Evolutionary conservation across 2,113 vertebrate genomes (phyloP).

Genomic region (Sinocyclocheilus anophthalmus): DNA sequence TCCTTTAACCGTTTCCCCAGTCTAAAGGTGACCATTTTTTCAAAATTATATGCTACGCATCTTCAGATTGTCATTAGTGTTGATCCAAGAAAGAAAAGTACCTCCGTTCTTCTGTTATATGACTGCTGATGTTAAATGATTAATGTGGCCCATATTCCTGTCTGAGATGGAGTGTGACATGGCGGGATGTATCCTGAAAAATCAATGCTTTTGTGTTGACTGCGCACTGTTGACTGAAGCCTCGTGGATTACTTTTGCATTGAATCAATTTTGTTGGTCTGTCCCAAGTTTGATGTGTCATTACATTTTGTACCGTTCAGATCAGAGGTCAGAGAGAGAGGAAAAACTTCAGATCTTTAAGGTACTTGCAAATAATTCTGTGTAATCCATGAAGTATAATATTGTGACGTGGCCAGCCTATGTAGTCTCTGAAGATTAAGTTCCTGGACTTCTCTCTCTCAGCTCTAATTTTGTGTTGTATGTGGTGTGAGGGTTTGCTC

Average conservation of each 20-base stretch:
- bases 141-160: conserved; percentile 50
- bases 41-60: conserved; percentile 6
- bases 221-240: conserved; percentile 43
- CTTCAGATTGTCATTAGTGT: conserved; percentile 31
- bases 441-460: neutral
- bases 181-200: conserved; percentile 40
- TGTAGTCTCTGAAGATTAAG: conserved; percentile 10
- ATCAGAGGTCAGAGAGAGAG: conserved; percentile 27
- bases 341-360: conserved; percentile 20
- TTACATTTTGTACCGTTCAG: conserved; percentile 33
- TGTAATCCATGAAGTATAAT: conserved; percentile 6
- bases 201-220: conserved; percentile 50
- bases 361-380: neutral
- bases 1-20: neutral
- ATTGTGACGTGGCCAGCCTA: neutral
- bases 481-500: conserved; percentile 50
- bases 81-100: conserved; percentile 36
- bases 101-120: conserved; percentile 38
- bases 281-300: conserved; percentile 22
- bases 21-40: neutral
- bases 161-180: conserved; percentile 47
- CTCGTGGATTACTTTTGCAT: conserved; percentile 39
- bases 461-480: conserved; percentile 45
- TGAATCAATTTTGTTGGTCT: conserved; percentile 48
- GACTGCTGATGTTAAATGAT: conserved; percentile 53